A percentile compares a stretch with the other conserved stretches of the same genome.
These are phyloP conservation scores for Dinomys branickii DNA, from an alignment of 2,113 vertebrate genomes.

Conservation along the genomic window DNA sequence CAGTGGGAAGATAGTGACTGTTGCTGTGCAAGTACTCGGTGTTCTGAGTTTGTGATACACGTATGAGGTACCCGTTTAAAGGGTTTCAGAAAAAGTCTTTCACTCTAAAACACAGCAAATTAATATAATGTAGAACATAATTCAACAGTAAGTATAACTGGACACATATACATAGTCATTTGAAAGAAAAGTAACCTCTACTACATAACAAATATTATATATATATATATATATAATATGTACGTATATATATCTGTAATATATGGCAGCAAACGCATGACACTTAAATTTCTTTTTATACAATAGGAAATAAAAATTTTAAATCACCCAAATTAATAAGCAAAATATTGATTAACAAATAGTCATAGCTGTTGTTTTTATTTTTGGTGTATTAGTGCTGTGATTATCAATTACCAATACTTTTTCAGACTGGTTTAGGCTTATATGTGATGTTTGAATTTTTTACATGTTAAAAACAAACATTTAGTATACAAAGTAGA, in stretches of 20 bases:
- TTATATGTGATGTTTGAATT: not conserved
- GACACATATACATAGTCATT: not conserved
- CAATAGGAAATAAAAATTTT: not conserved
- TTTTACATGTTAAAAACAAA: not conserved
- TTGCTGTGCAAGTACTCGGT: slow-evolving; percentile 60
- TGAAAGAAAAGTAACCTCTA: no score
- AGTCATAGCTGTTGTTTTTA: not conserved
- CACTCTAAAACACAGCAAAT: slow-evolving; percentile 61
- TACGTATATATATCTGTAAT: not conserved
- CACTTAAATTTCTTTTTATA: not conserved
- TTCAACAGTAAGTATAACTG: slow-evolving; percentile 55
- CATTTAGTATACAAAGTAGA: not conserved
- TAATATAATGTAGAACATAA: slow-evolving; percentile 47
- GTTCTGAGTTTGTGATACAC: slow-evolving; percentile 71
- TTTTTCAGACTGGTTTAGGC: not conserved
- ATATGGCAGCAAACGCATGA: not conserved
- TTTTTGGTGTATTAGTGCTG: not conserved
- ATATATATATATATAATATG: not conserved
- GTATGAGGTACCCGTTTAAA: slow-evolving; percentile 58
- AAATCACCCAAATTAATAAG: not conserved
- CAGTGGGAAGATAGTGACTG: slow-evolving; percentile 16
- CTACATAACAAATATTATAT: no score
- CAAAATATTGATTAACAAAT: not conserved
- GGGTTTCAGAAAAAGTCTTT: slow-evolving; percentile 54
- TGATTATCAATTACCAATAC: not conserved